phyloP scores from a whole-genome alignment of 2,888 invertebrate genomes.

The Isoperla grammatica region DNA sequence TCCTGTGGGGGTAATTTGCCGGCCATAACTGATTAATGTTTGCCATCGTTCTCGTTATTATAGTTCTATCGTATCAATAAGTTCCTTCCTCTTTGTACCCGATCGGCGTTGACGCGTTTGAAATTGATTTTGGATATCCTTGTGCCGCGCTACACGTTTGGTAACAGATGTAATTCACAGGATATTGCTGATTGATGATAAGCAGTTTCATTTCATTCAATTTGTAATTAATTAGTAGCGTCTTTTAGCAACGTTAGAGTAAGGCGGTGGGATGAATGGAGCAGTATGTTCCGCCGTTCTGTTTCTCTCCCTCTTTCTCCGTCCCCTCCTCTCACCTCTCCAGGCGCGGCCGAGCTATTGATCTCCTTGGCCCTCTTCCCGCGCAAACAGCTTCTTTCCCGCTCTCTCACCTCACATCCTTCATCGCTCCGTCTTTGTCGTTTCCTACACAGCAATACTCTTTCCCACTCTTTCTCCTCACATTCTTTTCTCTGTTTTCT shows the following conservation, averaged over 20 bases:
- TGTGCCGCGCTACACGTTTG: too few relatives aligned
- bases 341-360: slow-evolving; percentile 15
- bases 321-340: neutral
- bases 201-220: slow-evolving; percentile 3
- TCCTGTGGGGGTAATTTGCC: too few relatives aligned
- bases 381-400: neutral
- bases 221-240: slow-evolving; percentile 9
- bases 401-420: slow-evolving; percentile 5
- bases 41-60: too few relatives aligned
- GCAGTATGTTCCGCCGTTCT: neutral
- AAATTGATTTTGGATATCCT: too few relatives aligned
- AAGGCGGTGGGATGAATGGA: neutral
- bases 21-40: too few relatives aligned
- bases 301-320: neutral
- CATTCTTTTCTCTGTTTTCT: too few relatives aligned
- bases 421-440: neutral
- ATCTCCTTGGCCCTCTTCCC: slow-evolving; percentile 13
- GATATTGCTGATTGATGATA: slow-evolving; percentile 13
- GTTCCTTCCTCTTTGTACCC: too few relatives aligned
- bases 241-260: slow-evolving; percentile 3
- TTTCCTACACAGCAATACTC: neutral
- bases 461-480: neutral
- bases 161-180: neutral
- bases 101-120: too few relatives aligned
- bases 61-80: too few relatives aligned